Conservation (phyloP, 2,888 invertebrate genomes). For the Drosophila glabriapex region DNA sequence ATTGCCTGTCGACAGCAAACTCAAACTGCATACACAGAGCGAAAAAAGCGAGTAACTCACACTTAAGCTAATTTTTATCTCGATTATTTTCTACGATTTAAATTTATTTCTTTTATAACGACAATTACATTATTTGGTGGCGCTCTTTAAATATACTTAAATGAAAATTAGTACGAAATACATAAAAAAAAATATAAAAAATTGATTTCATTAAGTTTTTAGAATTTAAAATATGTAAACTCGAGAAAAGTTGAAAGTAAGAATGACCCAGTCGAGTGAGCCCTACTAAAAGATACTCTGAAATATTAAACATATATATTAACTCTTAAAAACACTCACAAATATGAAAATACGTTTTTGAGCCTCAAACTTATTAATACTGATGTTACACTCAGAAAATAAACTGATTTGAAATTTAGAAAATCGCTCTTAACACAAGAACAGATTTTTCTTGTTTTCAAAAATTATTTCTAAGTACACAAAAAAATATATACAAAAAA, state of each 20-base stretch:
- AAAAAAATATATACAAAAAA: background rate
- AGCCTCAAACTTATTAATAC: background rate
- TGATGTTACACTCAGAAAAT: background rate
- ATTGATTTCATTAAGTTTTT: background rate
- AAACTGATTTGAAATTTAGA: too few species aligned
- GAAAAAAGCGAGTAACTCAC: background rate
- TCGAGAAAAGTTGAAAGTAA: background rate
- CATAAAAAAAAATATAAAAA: background rate
- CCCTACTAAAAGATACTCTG: background rate
- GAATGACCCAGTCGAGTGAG: background rate
- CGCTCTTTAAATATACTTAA: background rate
- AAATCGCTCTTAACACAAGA: background rate
- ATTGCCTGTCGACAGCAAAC: slow-evolving; percentile 86
- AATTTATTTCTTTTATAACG: background rate
- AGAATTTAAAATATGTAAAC: background rate
- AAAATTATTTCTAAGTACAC: background rate
- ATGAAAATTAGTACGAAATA: background rate
- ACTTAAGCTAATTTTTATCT: background rate
- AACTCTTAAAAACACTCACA: too few species aligned
- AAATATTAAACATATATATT: background rate
- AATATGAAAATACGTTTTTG: background rate
- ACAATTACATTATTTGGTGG: background rate
- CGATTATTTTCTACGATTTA: background rate
- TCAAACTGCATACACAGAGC: slow-evolving; percentile 74
- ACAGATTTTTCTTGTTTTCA: background rate